Evolutionary conservation across 2,888 invertebrate genomes (phyloP).

Genomic region (Drosophila nr. perissopoda): DNA sequence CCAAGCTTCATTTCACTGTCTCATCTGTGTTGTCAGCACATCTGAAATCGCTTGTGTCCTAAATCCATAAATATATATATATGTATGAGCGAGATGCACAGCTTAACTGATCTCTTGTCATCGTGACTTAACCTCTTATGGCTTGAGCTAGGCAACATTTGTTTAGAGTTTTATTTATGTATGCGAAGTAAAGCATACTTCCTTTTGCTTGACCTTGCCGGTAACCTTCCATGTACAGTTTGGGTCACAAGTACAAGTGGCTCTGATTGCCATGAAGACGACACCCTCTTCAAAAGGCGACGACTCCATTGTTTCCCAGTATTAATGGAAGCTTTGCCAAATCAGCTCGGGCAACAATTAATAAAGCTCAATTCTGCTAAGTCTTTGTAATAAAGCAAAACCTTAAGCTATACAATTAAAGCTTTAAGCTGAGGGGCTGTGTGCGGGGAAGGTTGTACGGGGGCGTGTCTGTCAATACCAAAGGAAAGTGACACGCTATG

Average conservation of each 20-base stretch:
- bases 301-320: constrained; percentile 7
- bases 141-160: constrained; percentile 27
- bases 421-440: constrained; percentile 38
- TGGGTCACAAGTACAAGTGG: constrained; percentile 36
- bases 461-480: constrained; percentile 48
- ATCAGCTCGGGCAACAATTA: constrained; percentile 59
- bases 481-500: constrained; percentile 55
- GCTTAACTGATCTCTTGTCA: constrained; percentile 60
- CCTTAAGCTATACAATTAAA: constrained; percentile 76
- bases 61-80: constrained; percentile 1
- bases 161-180: constrained; percentile 1
- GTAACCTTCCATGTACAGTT: constrained; percentile 39
- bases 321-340: constrained; percentile 19
- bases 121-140: constrained; percentile 52
- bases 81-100: constrained; percentile 14
- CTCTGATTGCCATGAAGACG: constrained; percentile 12
- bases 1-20: neutral
- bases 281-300: constrained; percentile 47
- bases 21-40: constrained; percentile 25
- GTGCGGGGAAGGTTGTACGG: neutral
- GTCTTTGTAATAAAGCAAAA: constrained; percentile 70
- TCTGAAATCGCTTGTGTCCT: neutral
- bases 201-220: constrained; percentile 51
- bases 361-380: constrained; percentile 70
- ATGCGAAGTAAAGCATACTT: constrained; percentile 2